phyloP scores from a whole-genome alignment of 2,888 invertebrate species.

The Chaitophorus viminalis region DNA sequence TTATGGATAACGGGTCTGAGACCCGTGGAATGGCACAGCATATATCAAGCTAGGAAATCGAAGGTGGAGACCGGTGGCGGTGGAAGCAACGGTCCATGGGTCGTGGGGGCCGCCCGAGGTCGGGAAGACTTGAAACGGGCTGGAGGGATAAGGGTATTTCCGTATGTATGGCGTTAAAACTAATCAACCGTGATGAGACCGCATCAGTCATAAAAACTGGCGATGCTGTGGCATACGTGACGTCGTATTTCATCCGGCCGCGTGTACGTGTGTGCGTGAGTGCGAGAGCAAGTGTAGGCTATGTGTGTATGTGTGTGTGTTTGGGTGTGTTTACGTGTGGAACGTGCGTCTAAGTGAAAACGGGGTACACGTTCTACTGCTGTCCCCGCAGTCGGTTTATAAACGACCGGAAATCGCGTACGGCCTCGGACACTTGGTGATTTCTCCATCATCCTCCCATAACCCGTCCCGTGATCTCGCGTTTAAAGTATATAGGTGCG shows the following conservation, averaged over 20 bases:
- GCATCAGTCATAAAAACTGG: constrained; percentile 57
- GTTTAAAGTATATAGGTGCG: not conserved
- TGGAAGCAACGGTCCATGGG: not conserved
- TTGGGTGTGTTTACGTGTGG: not conserved
- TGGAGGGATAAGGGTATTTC: constrained; percentile 23
- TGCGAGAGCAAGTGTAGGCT: no score
- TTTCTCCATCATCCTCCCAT: not conserved
- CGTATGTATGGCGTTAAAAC: constrained; percentile 60
- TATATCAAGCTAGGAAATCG: constrained; percentile 43
- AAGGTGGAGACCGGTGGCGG: not conserved
- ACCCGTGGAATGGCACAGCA: constrained; percentile 41
- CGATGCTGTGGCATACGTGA: constrained; percentile 19
- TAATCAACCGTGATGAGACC: constrained; percentile 57
- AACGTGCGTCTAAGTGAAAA: constrained; percentile 13
- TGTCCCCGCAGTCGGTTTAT: not conserved
- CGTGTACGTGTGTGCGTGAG: not conserved
- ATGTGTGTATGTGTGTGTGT: no score
- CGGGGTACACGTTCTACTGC: not conserved
- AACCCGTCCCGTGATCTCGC: not conserved
- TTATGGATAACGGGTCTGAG: constrained; percentile 53
- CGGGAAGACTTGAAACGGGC: no score
- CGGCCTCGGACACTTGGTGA: not conserved
- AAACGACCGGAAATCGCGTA: constrained; percentile 24
- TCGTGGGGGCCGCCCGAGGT: not conserved
- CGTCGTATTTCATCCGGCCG: constrained; percentile 46